phyloP scores from a whole-genome alignment of 2,888 invertebrate genomes.

The Rhamphomyia laevipes region DNA sequence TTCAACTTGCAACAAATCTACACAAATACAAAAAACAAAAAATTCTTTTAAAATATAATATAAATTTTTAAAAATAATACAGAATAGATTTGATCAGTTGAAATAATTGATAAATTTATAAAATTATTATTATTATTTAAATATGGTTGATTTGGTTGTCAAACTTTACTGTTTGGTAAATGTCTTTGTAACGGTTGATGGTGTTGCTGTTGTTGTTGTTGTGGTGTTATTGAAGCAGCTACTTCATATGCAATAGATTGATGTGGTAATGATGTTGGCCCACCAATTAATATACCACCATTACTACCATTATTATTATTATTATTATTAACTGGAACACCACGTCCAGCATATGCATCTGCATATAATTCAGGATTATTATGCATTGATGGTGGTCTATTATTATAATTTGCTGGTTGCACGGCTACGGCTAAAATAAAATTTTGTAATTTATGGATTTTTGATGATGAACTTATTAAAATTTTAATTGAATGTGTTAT shows the following conservation, averaged over 20 bases:
- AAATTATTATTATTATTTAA: background rate
- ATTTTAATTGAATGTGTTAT: too few species aligned
- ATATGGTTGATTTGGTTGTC: constrained; percentile 25
- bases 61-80: too few species aligned
- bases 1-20: too few species aligned
- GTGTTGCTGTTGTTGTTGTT: background rate
- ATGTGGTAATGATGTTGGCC: background rate
- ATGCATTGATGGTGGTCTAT: constrained; percentile 33
- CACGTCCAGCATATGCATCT: constrained; percentile 37
- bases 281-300: background rate
- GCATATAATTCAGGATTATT: constrained; percentile 30
- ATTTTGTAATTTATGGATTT: too few species aligned
- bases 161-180: constrained; percentile 32
- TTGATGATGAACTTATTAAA: too few species aligned
- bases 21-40: too few species aligned
- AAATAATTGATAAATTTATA: background rate
- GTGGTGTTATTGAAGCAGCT: background rate
- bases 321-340: constrained; percentile 8
- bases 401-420: constrained; percentile 39
- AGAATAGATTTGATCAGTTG: too few species aligned
- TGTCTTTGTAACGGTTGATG: constrained; percentile 9
- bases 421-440: constrained; percentile 31
- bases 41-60: too few species aligned
- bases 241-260: constrained; percentile 26
- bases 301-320: background rate